These are phyloP conservation scores for Chrysomela aeneicollis DNA, from an alignment of 2,888 invertebrate species.

Conservation along the genomic window DNA sequence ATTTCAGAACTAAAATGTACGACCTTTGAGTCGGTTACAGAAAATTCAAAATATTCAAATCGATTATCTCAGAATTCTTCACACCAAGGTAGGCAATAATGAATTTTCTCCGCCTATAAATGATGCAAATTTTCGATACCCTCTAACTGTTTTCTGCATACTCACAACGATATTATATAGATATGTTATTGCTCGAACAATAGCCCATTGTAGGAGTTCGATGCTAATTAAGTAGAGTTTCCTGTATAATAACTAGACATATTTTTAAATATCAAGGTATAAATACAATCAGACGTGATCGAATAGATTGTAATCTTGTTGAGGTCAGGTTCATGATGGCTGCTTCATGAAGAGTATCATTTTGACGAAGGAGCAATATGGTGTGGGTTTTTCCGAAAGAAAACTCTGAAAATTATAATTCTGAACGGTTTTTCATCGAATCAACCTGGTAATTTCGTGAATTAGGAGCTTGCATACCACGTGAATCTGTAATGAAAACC, in stretches of 20 bases:
- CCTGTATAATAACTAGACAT: slow-evolving; percentile 38
- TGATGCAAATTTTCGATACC: slow-evolving; percentile 22
- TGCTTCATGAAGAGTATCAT: no score
- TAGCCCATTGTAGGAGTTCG: slow-evolving; percentile 36
- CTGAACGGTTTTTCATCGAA: no score
- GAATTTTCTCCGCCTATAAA: slow-evolving; percentile 15
- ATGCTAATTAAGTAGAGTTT: slow-evolving; percentile 39
- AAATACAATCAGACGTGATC: slow-evolving; percentile 32
- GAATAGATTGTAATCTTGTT: neutral
- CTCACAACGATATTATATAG: slow-evolving; percentile 31
- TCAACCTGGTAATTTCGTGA: no score
- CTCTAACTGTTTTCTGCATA: slow-evolving; percentile 30
- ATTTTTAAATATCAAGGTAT: slow-evolving; percentile 25
- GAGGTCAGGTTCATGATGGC: no score
- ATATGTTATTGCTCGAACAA: slow-evolving; percentile 38
- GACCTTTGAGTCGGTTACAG: no score
- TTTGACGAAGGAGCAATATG: no score
- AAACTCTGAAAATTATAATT: no score
- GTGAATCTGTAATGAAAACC: no score
- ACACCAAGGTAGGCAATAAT: neutral
- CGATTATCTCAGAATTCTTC: neutral
- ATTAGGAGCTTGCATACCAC: no score
- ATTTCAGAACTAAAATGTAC: no score
- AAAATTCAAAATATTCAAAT: no score
- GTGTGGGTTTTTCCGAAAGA: no score